Conservation (phyloP, 2,113 vertebrate species). For the Rousettus leschenaultii region DNA sequence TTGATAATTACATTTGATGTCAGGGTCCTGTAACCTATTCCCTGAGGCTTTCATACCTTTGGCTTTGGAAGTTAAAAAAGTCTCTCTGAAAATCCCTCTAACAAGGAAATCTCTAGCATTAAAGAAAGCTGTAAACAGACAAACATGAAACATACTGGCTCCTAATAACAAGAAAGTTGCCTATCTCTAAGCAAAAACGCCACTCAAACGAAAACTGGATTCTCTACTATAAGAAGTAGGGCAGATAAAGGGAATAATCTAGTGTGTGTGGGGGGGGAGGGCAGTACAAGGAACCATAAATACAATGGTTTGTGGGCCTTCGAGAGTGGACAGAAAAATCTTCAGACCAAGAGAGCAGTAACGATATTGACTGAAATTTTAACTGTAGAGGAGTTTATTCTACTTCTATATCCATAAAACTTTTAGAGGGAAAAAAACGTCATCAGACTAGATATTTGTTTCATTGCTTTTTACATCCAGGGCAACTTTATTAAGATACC, state of each 20-base stretch:
- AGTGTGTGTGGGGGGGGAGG: no score
- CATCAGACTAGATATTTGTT: background rate
- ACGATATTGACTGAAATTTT: constrained; percentile 11
- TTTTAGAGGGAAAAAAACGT: background rate
- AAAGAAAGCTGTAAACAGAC: background rate
- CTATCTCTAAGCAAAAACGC: background rate
- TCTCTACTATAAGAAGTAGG: constrained; percentile 22
- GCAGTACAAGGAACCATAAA: background rate
- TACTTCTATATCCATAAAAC: background rate
- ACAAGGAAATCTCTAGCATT: constrained; percentile 8
- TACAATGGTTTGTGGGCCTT: background rate
- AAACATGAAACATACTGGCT: background rate
- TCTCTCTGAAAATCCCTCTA: background rate
- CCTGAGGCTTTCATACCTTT: background rate
- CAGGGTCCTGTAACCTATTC: background rate
- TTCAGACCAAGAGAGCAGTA: constrained; percentile 17
- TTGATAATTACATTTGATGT: background rate
- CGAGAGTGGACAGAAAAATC: background rate
- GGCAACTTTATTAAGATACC: background rate
- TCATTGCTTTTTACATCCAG: constrained; percentile 32
- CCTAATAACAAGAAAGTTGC: background rate
- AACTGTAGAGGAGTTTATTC: background rate
- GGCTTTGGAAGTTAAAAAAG: background rate
- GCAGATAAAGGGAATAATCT: background rate
- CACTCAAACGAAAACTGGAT: background rate